Evolutionary conservation across 2,888 invertebrate genomes (phyloP), one percentile per base, ranked within the genome.

Genomic region (Ellobium chinense): DNA sequence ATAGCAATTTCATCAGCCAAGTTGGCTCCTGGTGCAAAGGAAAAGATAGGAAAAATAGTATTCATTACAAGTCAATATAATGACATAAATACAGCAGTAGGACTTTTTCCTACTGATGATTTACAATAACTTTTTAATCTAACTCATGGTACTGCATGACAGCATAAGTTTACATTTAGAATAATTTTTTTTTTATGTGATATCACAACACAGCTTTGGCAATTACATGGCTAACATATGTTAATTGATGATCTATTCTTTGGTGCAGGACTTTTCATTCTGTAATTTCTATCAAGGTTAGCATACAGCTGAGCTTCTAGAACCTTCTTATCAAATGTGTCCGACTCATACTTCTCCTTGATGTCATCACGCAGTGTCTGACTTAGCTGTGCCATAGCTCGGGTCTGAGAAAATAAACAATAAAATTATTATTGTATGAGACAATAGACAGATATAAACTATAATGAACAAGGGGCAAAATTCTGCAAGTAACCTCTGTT

Each of bases 301-400:
- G 87, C 84, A 75, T 86, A 88, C n/a, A 89, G 82, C 75, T 90
- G 87, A 24, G 87, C 89, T n/a, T 89, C 85, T 27, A 88, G 83
- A n/a, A 86, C 87, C 81, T 89, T 89, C 79, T 88, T 88, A 78
- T 89, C 90, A 74, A 90, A 88, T 62, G 87, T 88, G 78, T 90
- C 90, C 0, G 85, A 83, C 37, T 87, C 87, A 76, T 89, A 91
- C 70, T 86, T 88, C 77, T 86, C 85, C 60, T 86, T 82, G 18
- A 92, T 81, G 74, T 90, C 89, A 76, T 91, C 89, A 39, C 92
- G 75, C 46, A 92, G 83, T 24, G 86, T 78, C 75, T 90, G 87
- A 5, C 90, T 88, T n/a, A 86, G 85, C 58, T 87, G 86, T 2
- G 92, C 91, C 81, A 91, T 85, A 14, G 85, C 85, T n/a, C 91